These are phyloP conservation scores for Lepidocolaptes lacrymiger DNA, from an alignment of 2,797 vertebrate species.

Conservation along the genomic window DNA sequence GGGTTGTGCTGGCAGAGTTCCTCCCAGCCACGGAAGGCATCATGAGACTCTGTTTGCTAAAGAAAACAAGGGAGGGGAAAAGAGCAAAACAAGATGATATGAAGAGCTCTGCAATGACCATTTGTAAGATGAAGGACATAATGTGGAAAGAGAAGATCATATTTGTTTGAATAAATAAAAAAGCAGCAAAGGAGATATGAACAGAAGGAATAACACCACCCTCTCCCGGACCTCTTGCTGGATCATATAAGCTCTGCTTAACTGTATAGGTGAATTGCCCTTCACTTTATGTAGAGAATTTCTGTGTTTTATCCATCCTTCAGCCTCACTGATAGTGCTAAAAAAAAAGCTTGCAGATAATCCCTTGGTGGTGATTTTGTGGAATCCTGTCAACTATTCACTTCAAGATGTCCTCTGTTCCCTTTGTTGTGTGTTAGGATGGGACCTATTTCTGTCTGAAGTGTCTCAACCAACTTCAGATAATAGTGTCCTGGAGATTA, in stretches of 20 bases:
- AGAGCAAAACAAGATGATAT: background rate
- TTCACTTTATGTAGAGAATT: background rate
- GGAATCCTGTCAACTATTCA: background rate
- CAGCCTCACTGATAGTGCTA: background rate
- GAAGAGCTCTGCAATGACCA: background rate
- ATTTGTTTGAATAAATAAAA: background rate
- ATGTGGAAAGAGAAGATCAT: background rate
- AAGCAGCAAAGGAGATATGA: background rate
- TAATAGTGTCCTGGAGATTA: background rate
- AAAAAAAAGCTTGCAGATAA: background rate
- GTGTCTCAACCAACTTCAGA: background rate
- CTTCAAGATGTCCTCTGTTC: background rate
- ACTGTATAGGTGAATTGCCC: background rate
- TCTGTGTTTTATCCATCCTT: background rate
- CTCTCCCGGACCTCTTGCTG: background rate
- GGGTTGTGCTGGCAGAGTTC: background rate
- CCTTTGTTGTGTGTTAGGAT: background rate
- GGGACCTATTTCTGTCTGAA: conserved; percentile 2
- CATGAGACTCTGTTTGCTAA: background rate
- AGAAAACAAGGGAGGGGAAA: background rate
- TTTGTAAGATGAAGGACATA: background rate
- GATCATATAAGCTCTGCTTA: background rate
- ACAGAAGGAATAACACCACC: background rate
- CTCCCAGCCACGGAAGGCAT: background rate
- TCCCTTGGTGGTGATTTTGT: background rate